These are phyloP conservation scores for Metallyticus violacea DNA, from an alignment of 2,888 invertebrate species.

Conservation along the genomic window DNA sequence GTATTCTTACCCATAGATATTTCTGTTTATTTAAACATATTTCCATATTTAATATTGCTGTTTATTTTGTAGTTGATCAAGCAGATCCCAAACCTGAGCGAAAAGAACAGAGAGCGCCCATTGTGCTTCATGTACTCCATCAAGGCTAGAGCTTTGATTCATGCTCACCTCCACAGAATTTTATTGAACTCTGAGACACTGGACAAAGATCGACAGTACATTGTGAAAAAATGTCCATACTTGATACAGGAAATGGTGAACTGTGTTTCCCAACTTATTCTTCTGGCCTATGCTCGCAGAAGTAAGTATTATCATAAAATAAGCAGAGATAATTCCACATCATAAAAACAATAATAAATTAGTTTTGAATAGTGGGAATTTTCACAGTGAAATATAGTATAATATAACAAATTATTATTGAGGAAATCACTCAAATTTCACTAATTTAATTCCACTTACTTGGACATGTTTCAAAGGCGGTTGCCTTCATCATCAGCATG, in stretches of 20 bases:
- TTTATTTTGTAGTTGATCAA: constrained; percentile 74
- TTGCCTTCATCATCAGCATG: too few relatives aligned
- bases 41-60: too few relatives aligned
- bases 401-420: too few relatives aligned
- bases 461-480: too few relatives aligned
- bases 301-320: constrained; percentile 55
- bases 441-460: too few relatives aligned
- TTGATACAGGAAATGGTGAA: constrained; percentile 97
- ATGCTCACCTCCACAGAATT: constrained; percentile 91
- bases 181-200: constrained; percentile 71
- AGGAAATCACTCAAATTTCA: too few relatives aligned
- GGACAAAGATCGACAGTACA: constrained; percentile 79
- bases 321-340: too few relatives aligned
- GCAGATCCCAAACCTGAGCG: constrained; percentile 85
- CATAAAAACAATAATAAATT: too few relatives aligned
- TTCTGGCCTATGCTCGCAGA: constrained; percentile 85
- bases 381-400: too few relatives aligned
- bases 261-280: constrained; percentile 89
- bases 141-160: constrained; percentile 87
- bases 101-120: constrained; percentile 95
- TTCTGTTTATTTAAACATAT: too few relatives aligned
- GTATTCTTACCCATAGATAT: too few relatives aligned
- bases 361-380: too few relatives aligned
- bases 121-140: constrained; percentile 90
- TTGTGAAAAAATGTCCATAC: constrained; percentile 88